Conservation (phyloP, 2,888 invertebrate species). For the Hirtodrosophila cameraria region DNA sequence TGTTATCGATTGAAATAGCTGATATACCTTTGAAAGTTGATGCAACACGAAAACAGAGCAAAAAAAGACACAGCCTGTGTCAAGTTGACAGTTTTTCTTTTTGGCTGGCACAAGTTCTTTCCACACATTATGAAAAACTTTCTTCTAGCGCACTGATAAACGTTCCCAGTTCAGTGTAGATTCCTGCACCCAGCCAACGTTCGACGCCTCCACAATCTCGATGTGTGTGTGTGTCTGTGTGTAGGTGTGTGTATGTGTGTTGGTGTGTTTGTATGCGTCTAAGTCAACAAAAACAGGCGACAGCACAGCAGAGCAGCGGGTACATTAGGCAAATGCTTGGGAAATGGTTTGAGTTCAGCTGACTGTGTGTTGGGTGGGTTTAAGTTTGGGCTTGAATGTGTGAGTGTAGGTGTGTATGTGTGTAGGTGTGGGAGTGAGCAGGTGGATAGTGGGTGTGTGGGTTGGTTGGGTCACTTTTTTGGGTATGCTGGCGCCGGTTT, state of each 20-base stretch:
- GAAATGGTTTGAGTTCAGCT: slow-evolving; percentile 33
- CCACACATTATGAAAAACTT: slow-evolving; percentile 73
- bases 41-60: not conserved
- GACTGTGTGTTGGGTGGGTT: not conserved
- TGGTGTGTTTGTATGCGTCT: slow-evolving; percentile 38
- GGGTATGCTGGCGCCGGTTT: slow-evolving; percentile 26
- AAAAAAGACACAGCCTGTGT: slow-evolving; percentile 52
- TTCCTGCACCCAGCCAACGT: not conserved
- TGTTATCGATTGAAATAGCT: too few species aligned
- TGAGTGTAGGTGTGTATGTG: slow-evolving; percentile 29
- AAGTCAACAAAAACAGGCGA: slow-evolving; percentile 69
- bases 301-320: slow-evolving; percentile 37
- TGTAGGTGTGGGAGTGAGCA: slow-evolving; percentile 8
- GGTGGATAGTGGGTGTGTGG: slow-evolving; percentile 23
- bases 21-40: slow-evolving; percentile 4
- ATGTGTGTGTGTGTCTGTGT: slow-evolving; percentile 3
- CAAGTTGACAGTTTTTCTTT: slow-evolving; percentile 64
- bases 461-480: slow-evolving; percentile 9
- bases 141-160: slow-evolving; percentile 64
- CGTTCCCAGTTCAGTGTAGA: slow-evolving; percentile 10
- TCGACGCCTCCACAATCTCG: too few species aligned
- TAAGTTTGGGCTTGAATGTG: slow-evolving; percentile 9
- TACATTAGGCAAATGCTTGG: slow-evolving; percentile 70
- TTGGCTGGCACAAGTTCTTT: slow-evolving; percentile 53
- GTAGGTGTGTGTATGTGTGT: slow-evolving; percentile 15